phyloP scores from a whole-genome alignment of 2,888 invertebrate species.

The Lasioglossum pauxillum region DNA sequence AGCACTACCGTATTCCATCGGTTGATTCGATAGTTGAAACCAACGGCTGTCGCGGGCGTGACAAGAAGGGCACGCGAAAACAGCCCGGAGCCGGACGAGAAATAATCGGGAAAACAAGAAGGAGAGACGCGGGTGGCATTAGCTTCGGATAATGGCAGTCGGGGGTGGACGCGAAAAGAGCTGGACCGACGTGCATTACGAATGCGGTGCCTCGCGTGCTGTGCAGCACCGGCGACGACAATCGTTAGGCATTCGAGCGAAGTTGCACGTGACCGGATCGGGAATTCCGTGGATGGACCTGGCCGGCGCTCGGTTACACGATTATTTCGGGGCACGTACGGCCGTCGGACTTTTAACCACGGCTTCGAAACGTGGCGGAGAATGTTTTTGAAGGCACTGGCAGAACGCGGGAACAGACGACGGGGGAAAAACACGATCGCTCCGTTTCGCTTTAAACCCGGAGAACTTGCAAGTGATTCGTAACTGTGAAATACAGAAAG shows the following conservation, averaged over 20 bases:
- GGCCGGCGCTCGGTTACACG: constrained; percentile 50
- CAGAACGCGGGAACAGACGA: not conserved
- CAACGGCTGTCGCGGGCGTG: not conserved
- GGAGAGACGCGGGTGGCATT: constrained; percentile 9
- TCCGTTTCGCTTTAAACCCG: not conserved
- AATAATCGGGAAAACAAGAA: constrained; percentile 5
- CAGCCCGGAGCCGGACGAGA: not conserved
- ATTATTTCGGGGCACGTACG: constrained; percentile 64
- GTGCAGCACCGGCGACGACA: constrained; percentile 50
- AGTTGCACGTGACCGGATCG: constrained; percentile 62
- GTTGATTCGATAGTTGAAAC: not conserved
- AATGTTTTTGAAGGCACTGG: constrained; percentile 45
- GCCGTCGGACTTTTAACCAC: constrained; percentile 59
- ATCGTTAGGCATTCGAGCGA: constrained; percentile 63
- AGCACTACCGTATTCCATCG: not conserved
- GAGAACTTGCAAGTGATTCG: constrained; percentile 5
- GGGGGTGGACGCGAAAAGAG: constrained; percentile 4
- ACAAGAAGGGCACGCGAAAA: not conserved
- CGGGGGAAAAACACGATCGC: not conserved
- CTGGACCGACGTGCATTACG: constrained; percentile 29
- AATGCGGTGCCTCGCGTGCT: constrained; percentile 46
- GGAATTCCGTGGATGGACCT: constrained; percentile 53
- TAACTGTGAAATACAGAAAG: not conserved
- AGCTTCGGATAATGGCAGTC: not conserved
- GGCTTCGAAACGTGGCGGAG: constrained; percentile 50